Evolutionary conservation across 2,888 invertebrate species (phyloP).

Genomic region (Bimastos eiseni): DNA sequence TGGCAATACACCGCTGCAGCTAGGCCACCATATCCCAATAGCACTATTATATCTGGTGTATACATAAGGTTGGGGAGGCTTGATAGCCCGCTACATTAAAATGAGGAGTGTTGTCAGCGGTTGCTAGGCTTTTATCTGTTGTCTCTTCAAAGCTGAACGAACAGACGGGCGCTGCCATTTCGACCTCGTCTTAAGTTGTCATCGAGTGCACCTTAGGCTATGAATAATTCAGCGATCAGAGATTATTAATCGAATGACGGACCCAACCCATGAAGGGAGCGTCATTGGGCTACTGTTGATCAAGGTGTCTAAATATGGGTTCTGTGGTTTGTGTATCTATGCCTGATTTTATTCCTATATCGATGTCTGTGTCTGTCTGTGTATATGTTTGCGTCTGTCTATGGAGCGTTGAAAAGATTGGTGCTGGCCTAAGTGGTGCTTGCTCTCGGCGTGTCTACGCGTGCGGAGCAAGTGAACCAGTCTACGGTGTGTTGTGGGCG

Average conservation of each 20-base stretch:
- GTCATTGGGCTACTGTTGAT: not conserved
- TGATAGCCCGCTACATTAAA: too few species aligned
- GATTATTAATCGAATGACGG: not conserved
- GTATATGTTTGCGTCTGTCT: not conserved
- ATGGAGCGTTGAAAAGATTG: not conserved
- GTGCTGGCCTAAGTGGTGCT: too few species aligned
- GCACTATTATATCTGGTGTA: too few species aligned
- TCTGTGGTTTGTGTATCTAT: not conserved
- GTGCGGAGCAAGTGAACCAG: not conserved
- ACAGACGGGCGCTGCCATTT: not conserved
- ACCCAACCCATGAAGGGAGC: not conserved
- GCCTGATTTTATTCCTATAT: too few species aligned
- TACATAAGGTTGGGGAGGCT: too few species aligned
- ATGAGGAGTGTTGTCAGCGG: not conserved
- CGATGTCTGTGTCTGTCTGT: not conserved
- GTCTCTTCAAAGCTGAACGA: not conserved
- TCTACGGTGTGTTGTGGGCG: not conserved
- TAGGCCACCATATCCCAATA: too few species aligned
- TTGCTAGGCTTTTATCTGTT: conserved; percentile 8
- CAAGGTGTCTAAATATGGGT: not conserved
- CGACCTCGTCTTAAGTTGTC: too few species aligned
- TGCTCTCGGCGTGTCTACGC: not conserved
- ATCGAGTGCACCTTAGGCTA: too few species aligned
- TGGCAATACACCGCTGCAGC: too few species aligned
- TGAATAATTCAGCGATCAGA: too few species aligned